Percentiles rank a stretch among this genome's conserved stretches.
Evolutionary conservation across 2,113 vertebrate genomes (phyloP).

Genomic region (Melanocharis versteri): DNA sequence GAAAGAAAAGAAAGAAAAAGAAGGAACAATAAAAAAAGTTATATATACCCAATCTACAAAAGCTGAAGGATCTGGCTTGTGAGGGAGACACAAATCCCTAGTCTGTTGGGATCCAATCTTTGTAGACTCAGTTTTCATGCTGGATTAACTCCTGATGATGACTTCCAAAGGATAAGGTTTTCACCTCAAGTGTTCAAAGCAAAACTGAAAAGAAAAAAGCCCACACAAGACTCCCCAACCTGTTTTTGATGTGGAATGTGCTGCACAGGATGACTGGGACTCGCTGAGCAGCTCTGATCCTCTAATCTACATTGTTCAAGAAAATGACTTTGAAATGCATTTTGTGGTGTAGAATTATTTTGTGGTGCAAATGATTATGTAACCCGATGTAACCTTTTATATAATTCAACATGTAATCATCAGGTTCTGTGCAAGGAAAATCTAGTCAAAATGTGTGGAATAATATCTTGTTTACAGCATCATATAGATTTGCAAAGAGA

Average conservation of each 20-base stretch:
- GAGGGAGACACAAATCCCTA: slow-evolving; percentile 44
- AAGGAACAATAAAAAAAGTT: background rate
- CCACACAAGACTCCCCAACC: slow-evolving; percentile 30
- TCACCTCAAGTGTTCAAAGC: slow-evolving; percentile 59
- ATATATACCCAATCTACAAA: background rate
- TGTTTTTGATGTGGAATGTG: slow-evolving; percentile 56
- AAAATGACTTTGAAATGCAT: slow-evolving; percentile 38
- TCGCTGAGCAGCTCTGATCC: slow-evolving; percentile 24
- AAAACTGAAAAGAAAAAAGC: slow-evolving; percentile 41
- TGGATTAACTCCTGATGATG: slow-evolving; percentile 58
- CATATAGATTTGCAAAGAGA: background rate
- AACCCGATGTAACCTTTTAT: background rate
- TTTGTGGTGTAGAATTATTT: slow-evolving; percentile 20
- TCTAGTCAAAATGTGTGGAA: background rate
- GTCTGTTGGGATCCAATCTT: slow-evolving; percentile 49
- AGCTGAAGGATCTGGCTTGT: background rate
- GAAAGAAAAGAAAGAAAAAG: too few relatives aligned
- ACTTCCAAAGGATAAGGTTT: slow-evolving; percentile 59
- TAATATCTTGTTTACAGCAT: background rate
- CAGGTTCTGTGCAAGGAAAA: background rate
- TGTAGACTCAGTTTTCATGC: slow-evolving; percentile 42
- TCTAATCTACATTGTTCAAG: slow-evolving; percentile 41
- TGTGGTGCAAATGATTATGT: background rate
- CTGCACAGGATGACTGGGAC: background rate
- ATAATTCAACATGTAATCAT: background rate